Conservation (phyloP, 2,797 vertebrate genomes). For the Iguana delicatissima region DNA sequence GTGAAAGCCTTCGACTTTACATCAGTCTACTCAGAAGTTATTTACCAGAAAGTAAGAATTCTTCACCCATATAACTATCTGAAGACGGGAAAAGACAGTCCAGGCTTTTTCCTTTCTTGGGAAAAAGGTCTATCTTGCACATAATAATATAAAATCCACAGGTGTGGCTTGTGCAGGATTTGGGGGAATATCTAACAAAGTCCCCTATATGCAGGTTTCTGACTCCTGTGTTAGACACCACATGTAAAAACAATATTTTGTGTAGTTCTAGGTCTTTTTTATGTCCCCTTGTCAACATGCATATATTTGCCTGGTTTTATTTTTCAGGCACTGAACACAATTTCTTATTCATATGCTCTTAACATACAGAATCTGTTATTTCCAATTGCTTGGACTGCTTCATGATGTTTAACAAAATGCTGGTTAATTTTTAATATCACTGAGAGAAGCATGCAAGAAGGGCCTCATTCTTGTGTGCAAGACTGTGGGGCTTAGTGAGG, state of each 20-base stretch:
- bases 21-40: background rate
- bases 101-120: background rate
- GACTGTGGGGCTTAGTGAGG: conserved; percentile 38
- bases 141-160: background rate
- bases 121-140: background rate
- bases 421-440: background rate
- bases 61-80: background rate
- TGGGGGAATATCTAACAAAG: background rate
- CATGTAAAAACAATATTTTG: background rate
- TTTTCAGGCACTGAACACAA: conserved; percentile 16
- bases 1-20: too few species aligned
- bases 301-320: conserved; percentile 45
- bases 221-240: background rate
- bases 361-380: background rate
- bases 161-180: background rate
- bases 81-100: background rate
- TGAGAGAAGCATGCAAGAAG: background rate
- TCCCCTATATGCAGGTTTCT: background rate
- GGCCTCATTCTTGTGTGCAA: conserved; percentile 31
- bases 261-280: background rate
- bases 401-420: conserved; percentile 27
- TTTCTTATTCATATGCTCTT: background rate
- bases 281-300: background rate
- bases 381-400: conserved; percentile 32
- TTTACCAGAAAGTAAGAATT: background rate